A percentile compares a stretch with the other conserved stretches of the same genome.
Evolutionary conservation across 2,797 vertebrate genomes (phyloP).

Genomic region (Phoeniculus purpureus): DNA sequence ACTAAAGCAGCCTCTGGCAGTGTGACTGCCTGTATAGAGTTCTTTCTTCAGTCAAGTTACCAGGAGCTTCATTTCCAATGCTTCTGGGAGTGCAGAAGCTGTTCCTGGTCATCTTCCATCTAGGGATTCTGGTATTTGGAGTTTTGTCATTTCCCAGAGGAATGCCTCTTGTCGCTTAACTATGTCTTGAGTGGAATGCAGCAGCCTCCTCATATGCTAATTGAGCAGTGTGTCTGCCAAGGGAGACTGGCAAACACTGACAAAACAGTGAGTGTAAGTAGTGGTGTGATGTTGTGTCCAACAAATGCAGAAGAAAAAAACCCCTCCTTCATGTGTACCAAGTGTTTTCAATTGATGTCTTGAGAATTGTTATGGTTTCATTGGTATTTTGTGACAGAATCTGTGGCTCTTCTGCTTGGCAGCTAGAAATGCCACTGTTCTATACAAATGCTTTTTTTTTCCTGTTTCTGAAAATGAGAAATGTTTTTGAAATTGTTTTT

Average conservation of each 20-base stretch:
- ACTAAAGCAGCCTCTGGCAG: neutral
- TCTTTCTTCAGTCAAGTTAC: neutral
- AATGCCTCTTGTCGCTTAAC: constrained; percentile 23
- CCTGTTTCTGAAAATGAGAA: constrained; percentile 30
- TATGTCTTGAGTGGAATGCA: constrained; percentile 9
- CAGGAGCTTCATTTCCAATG: neutral
- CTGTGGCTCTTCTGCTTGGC: neutral
- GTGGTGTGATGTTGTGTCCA: constrained; percentile 35
- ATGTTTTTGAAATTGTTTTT: neutral
- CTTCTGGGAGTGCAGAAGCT: neutral
- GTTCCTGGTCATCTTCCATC: neutral
- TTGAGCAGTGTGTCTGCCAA: constrained; percentile 21
- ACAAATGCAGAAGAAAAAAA: constrained; percentile 2
- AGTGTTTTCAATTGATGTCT: constrained; percentile 8
- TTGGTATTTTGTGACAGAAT: constrained; percentile 32
- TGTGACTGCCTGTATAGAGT: neutral
- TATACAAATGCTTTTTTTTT: neutral
- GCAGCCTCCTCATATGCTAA: constrained; percentile 54
- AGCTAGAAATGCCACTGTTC: constrained; percentile 9
- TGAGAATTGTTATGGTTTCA: constrained; percentile 43
- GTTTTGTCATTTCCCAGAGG: constrained; percentile 21
- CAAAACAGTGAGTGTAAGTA: neutral
- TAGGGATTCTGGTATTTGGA: constrained; percentile 8
- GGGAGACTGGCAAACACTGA: constrained; percentile 27
- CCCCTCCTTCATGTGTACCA: neutral